phyloP scores from a whole-genome alignment of 2,113 vertebrate genomes.

The Uria aalge region DNA sequence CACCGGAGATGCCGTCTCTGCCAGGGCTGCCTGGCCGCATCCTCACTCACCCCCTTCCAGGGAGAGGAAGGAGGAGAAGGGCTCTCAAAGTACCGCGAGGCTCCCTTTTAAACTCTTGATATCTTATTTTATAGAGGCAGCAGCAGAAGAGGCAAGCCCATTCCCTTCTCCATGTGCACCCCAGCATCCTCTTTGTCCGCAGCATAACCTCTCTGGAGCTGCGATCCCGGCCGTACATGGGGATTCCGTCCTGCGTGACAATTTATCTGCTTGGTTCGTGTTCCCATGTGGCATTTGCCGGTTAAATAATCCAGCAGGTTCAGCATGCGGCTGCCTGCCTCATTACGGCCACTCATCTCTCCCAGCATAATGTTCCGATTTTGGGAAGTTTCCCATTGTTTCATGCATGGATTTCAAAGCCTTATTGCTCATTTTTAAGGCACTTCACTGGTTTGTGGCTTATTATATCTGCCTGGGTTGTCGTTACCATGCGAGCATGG shows the following conservation, averaged over 20 bases:
- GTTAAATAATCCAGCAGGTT: neutral
- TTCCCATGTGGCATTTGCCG: neutral
- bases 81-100: neutral
- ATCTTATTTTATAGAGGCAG: neutral
- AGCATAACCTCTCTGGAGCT: neutral
- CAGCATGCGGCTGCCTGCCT: neutral
- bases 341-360: neutral
- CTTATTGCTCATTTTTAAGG: neutral
- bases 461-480: neutral
- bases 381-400: neutral
- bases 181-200: neutral
- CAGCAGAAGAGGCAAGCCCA: neutral
- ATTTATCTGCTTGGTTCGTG: neutral
- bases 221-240: neutral
- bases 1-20: neutral
- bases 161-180: neutral
- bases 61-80: neutral
- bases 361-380: neutral
- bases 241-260: neutral
- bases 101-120: neutral
- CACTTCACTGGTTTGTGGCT: neutral
- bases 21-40: neutral
- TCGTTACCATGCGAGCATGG: neutral
- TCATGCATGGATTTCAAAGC: neutral
- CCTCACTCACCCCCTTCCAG: neutral